phyloP scores from a whole-genome alignment of 2,113 vertebrate genomes.

The Chlamydotis undulata region DNA sequence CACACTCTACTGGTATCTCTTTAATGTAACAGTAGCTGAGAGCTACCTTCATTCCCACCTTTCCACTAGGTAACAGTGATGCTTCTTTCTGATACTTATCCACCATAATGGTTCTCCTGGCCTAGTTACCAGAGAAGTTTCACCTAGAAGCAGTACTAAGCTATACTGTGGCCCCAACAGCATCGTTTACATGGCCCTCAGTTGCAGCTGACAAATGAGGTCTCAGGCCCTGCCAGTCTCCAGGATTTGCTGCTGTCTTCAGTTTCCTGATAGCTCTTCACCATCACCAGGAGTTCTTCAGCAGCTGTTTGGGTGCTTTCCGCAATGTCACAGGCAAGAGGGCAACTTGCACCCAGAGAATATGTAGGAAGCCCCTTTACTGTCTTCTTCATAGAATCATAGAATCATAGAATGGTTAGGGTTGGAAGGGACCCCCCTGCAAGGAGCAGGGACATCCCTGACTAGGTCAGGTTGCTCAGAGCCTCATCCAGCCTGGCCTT shows the following conservation, averaged over 20 bases:
- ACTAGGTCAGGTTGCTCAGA: too few relatives aligned
- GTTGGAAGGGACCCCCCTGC: too few relatives aligned
- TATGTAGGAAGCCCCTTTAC: background rate
- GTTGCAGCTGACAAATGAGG: background rate
- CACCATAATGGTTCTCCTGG: background rate
- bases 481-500: too few relatives aligned
- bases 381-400: background rate
- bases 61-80: background rate
- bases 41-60: background rate
- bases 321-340: background rate
- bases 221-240: background rate
- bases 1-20: background rate
- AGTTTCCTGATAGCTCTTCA: background rate
- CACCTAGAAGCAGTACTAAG: background rate
- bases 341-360: background rate
- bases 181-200: background rate
- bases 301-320: background rate
- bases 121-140: background rate
- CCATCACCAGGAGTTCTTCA: background rate
- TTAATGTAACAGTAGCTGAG: background rate
- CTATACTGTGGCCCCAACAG: background rate
- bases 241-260: background rate
- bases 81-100: background rate
- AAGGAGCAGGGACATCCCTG: too few relatives aligned
- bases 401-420: too few relatives aligned